Percentiles rank a stretch among this genome's conserved stretches.
Evolutionary conservation across 2,888 invertebrate genomes (phyloP).

Genomic region (Eurytoma californica): DNA sequence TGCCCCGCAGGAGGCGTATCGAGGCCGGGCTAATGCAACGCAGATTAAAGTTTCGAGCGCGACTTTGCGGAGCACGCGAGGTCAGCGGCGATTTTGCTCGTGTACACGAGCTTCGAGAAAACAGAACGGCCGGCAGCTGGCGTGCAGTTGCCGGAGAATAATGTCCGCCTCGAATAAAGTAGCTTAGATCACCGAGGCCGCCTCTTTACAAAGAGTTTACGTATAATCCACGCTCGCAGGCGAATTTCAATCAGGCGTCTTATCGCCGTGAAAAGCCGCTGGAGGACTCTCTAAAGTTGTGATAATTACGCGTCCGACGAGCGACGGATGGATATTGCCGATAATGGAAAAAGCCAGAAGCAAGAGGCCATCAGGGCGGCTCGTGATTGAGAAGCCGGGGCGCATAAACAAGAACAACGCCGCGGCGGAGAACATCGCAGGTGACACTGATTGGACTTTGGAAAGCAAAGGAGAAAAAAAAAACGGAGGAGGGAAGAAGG

Average conservation of each 20-base stretch:
- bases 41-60: constrained; percentile 21
- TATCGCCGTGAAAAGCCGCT: background rate
- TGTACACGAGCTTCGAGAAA: background rate
- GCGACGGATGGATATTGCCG: constrained; percentile 35
- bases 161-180: no score
- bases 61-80: constrained; percentile 25
- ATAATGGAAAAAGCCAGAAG: constrained; percentile 46
- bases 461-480: background rate
- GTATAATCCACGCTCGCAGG: background rate
- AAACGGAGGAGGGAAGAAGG: background rate
- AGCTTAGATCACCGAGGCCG: no score
- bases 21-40: constrained; percentile 1
- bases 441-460: constrained; percentile 48
- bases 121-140: no score
- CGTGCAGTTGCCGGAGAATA: no score
- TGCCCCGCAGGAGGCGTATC: constrained; percentile 15
- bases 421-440: constrained; percentile 38
- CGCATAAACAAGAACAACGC: constrained; percentile 19
- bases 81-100: constrained; percentile 14
- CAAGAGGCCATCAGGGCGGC: constrained; percentile 4
- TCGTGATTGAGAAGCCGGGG: constrained; percentile 5
- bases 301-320: constrained; percentile 32
- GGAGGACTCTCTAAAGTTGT: constrained; percentile 20
- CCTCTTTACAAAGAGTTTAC: background rate
- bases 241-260: constrained; percentile 35